Base-by-base conservation (phyloP, 2,888 invertebrate species). In the Ophioninae sp. region DNA sequence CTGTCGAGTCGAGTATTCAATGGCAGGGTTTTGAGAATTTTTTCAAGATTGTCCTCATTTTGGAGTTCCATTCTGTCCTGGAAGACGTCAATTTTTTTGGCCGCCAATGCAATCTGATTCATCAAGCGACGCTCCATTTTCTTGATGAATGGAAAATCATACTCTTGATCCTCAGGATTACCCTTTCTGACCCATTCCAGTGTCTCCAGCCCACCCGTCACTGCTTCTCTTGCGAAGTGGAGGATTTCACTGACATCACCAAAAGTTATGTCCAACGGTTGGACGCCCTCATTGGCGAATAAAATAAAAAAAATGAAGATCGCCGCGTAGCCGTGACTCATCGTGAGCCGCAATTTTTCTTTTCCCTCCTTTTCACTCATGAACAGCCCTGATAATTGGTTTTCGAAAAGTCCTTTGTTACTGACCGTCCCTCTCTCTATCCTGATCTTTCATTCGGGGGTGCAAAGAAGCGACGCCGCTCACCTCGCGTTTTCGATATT, bases 121-220 rank as follows among this genome's bases (percentile, higher is more conserved):
- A 89, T 87, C 2, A 93, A 17, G 22, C 89, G 87, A 17, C 94
- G 93, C 88, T 96, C 96, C 87, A 95, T 94, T 87, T 94, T 94
- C 73, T 94, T 94, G 75, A 95, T 91, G 72, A 96, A 91, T 3
- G 96, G 96, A 74, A 95, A 92, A 20, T 95, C 94, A 7, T 95
- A 94, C 0, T 95, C 84, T 87, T 94, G 95, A 9, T 85, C 85
- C 9, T 80, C 86, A 0, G 85, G 82, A 0, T 69, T 65, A 1
- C 72, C 79, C 1, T 87, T 87, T 6, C 82, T 79, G 9, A 90
- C 82, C 59, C 88, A 68, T 2, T 91, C 86, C 86, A 90, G 87
- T 0, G 89, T 88, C 63, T 92, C 90, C 22, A 92, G 80, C 6
- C 86, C 74, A 0, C 90, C 88, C 1, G 81, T 81, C 0, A 89